phyloP scores from a whole-genome alignment of 2,113 vertebrate genomes.

The Lucifuga dentata region DNA sequence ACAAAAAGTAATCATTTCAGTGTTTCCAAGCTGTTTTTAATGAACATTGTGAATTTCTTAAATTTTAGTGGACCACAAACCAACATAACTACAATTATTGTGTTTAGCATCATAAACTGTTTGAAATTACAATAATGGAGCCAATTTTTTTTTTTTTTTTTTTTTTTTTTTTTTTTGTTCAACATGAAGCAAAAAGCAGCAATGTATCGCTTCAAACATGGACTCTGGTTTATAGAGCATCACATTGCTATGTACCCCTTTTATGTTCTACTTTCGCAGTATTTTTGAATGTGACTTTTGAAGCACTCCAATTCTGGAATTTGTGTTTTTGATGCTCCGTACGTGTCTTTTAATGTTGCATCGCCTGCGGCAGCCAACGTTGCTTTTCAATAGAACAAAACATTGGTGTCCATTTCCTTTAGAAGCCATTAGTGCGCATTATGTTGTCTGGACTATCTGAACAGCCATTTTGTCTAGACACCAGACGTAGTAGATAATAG shows the following conservation, averaged over 20 bases:
- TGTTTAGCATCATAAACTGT: slow-evolving; percentile 14
- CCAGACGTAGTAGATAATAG: slow-evolving; percentile 1
- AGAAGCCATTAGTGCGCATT: slow-evolving; percentile 25
- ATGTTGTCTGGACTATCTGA: slow-evolving; percentile 29
- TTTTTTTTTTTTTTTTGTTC: slow-evolving; percentile 8
- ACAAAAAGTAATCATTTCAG: slow-evolving; percentile 8
- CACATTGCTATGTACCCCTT: slow-evolving; percentile 21
- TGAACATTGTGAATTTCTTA: slow-evolving; percentile 35
- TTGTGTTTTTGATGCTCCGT: slow-evolving; percentile 34
- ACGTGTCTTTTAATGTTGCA: slow-evolving; percentile 10
- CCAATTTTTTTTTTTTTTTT: slow-evolving; percentile 16
- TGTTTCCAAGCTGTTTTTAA: slow-evolving; percentile 42
- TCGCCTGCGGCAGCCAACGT: not conserved
- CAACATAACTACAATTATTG: not conserved
- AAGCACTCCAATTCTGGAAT: slow-evolving; percentile 39
- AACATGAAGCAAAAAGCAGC: slow-evolving; percentile 40
- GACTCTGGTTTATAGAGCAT: slow-evolving; percentile 36
- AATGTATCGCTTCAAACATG: not conserved
- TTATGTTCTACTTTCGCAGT: slow-evolving; percentile 12
- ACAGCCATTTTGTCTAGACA: slow-evolving; percentile 21
- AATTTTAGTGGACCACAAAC: slow-evolving; percentile 6
- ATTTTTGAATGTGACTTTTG: slow-evolving; percentile 56
- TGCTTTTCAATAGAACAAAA: slow-evolving; percentile 47
- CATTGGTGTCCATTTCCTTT: slow-evolving; percentile 11
- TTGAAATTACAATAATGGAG: slow-evolving; percentile 47